Percentiles rank a stretch among this genome's conserved stretches.
Evolutionary conservation across 2,797 vertebrate species (phyloP).

Genomic region (Eutrigla gurnardus): DNA sequence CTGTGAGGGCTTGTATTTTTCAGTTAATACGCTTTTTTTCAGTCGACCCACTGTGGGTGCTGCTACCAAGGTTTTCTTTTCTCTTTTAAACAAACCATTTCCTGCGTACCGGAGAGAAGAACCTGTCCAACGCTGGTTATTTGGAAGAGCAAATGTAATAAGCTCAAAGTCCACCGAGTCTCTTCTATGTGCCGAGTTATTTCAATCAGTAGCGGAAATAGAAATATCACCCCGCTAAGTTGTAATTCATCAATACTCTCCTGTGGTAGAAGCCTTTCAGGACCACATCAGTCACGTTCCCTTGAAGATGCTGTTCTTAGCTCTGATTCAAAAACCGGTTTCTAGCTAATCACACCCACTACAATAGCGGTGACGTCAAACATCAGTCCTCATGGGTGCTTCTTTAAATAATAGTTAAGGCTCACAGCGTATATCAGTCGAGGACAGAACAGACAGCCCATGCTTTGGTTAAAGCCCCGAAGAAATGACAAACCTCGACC

Average conservation of each 20-base stretch:
- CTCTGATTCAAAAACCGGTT: slow-evolving; percentile 51
- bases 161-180: slow-evolving; percentile 17
- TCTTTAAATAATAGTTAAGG: slow-evolving; percentile 62
- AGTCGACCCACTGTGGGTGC: slow-evolving; percentile 2
- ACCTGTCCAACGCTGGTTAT: not conserved
- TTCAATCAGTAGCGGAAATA: slow-evolving; percentile 23
- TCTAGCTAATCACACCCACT: slow-evolving; percentile 54
- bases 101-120: not conserved
- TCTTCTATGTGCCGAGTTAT: slow-evolving; percentile 13
- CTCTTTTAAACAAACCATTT: slow-evolving; percentile 18
- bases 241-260: slow-evolving; percentile 27
- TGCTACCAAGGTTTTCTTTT: not conserved
- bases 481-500: slow-evolving; percentile 45
- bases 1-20: slow-evolving; percentile 24
- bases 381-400: slow-evolving; percentile 39
- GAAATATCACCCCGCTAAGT: slow-evolving; percentile 10
- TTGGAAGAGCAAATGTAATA: slow-evolving; percentile 7
- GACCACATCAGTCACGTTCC: slow-evolving; percentile 2
- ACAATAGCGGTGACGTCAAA: slow-evolving; percentile 52
- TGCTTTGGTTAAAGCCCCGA: slow-evolving; percentile 32
- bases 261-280: slow-evolving; percentile 13
- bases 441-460: slow-evolving; percentile 19
- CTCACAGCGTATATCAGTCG: slow-evolving; percentile 15
- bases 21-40: slow-evolving; percentile 20
- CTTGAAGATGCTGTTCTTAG: slow-evolving; percentile 33